Base-by-base conservation (phyloP, 2,113 vertebrate genomes). In the Uropsilus gracilis region DNA sequence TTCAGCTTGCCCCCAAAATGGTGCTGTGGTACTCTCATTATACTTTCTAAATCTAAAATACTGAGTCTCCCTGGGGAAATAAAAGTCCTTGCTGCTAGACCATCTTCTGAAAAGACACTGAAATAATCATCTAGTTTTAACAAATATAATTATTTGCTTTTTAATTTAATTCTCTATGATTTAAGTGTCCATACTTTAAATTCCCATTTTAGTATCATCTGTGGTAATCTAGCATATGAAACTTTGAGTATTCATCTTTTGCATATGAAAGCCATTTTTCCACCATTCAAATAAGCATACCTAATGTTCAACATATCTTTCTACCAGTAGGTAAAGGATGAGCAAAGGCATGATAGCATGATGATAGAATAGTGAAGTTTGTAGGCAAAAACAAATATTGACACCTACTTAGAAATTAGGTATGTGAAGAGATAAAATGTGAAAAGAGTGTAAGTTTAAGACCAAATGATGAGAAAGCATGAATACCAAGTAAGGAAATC, bases 51-150 rank as follows among this genome's bases (percentile, higher is more conserved):
- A 83, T 26, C 34, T 69, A 61, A 77, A 72, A 77, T 30, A 50
- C 3, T n/a, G 78, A 48, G 22, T 46, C 91, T 73, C 48, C 63
- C 73, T 53, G 44, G 9, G 6, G 32, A 92, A 78, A 88, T 69
- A 94, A 90, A 96, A 86, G 30, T 20, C n/a, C 26, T 69, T 78
- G 57, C 80, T 59, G 53, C 72, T 44, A 26, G 28, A 85, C 22
- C 7, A 83, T 69, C 48, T 86, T 53, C 88, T 63, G 46, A 44
- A 90, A 4, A 61, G 8, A 82, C 22, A 64, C 1, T 53, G 22
- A 94, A 72, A 84, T 50, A 53, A 84, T 37, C 14, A 77, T 39
- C 39, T 72, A 77, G 14, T 34, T 92, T 16, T 84, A 95, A 92
- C n/a, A 80, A 94, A 82, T 77, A 89, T 55, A 53, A 53, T 20